Percentiles rank a stretch among this genome's conserved stretches.
Evolutionary conservation across 1,140 invertebrate genomes (phyloP).

Genomic region (Drosophila setifemur): DNA sequence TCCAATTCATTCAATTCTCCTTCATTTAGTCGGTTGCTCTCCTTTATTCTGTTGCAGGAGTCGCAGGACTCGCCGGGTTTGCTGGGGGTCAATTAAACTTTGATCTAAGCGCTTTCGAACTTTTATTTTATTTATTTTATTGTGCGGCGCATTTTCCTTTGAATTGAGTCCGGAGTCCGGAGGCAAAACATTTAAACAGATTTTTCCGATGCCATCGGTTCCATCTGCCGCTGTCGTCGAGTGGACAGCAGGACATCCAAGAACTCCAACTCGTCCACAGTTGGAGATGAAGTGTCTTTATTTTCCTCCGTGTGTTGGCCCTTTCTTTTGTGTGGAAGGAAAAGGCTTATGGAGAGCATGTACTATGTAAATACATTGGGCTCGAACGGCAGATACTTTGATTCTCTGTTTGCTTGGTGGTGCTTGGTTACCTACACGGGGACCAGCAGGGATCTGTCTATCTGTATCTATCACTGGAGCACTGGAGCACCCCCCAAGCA

Average conservation of each 20-base stretch:
- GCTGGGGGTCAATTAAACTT: constrained; percentile 44
- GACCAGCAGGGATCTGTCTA: neutral
- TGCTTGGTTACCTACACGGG: constrained; percentile 4
- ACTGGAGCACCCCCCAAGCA: constrained; percentile 31
- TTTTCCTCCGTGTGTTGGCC: too few species aligned
- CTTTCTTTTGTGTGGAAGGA: too few species aligned
- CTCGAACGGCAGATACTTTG: neutral
- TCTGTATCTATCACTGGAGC: constrained; percentile 10
- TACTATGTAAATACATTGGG: constrained; percentile 35
- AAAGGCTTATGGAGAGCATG: constrained; percentile 17
- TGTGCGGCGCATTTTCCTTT: neutral
- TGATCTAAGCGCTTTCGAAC: constrained; percentile 31
- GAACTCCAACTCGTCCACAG: too few species aligned
- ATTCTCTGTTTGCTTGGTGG: constrained; percentile 1
- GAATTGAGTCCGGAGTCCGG: constrained; percentile 2
- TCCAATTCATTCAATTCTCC: constrained; percentile 28
- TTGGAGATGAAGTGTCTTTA: too few species aligned
- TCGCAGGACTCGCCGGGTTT: too few species aligned
- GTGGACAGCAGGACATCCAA: constrained; percentile 25
- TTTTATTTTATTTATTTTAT: constrained; percentile 16
- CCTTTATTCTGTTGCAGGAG: neutral
- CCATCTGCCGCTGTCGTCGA: constrained; percentile 10
- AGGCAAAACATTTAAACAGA: constrained; percentile 38
- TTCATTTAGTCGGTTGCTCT: neutral
- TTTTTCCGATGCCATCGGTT: constrained; percentile 1